Base-by-base conservation (phyloP, 2,888 invertebrate species). In the Leptinotarsa tumamoca region DNA sequence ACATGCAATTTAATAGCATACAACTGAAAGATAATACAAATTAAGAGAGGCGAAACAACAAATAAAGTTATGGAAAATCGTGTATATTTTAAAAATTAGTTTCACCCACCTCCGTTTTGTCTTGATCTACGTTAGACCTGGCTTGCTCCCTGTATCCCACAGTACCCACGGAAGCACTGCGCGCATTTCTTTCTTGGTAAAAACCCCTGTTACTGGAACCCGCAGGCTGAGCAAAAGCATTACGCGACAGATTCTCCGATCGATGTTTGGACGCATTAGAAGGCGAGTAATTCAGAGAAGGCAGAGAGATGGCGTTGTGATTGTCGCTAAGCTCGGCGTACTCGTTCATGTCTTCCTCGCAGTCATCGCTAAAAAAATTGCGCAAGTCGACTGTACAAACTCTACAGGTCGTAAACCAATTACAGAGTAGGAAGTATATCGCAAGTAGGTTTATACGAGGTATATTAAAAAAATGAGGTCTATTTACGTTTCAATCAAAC, bases 321-420 rank as follows among this genome's bases (percentile, higher is more conserved):
- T 80, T 75, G 49, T 80, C 79, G 73, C 79, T 81, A 23, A 86
- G 58, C 75, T 86, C 86, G 4, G 86, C 82, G 80, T 86, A 87
- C 58, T 86, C 86, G 70, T 87, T 87, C 50, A 83, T 82, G 71
- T 87, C 87, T 68, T 86, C 86, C 17, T 83, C 81, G 76, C 84
- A 84, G 54, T 87, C 88, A 74, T 88, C 87, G 75, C 88, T 88
- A 75, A 61, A 84, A 83, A 77, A 58, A 51, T 4, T 27, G 50
- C 4, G 33, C 1, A 13, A 54, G 43, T 18, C 14, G 52, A 52
- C 15, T 52, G n/a, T n/a, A 52, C 33, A 7, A 33, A 43, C 43
- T 43, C 10, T 5, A 43, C 10, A 13, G 43, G 1, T 33, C 7
- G 10, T 33, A 33, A 10, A 33, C 33, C 33, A 2, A 10, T 33